Base-by-base conservation (phyloP, 2,797 vertebrate species). In the Trachurus trachurus region DNA sequence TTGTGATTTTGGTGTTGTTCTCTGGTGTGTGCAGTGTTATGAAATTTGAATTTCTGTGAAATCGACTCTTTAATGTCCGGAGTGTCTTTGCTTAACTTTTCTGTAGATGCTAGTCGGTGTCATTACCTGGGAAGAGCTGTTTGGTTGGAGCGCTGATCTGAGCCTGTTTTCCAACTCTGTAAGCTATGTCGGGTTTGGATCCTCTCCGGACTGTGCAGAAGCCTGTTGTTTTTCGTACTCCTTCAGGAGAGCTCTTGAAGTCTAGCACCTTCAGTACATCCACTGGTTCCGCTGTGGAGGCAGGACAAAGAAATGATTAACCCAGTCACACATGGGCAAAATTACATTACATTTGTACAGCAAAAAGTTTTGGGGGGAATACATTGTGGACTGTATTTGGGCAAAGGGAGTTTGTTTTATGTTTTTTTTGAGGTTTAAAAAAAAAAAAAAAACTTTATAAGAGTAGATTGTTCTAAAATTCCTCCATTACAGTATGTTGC, bases 231-330 rank as follows among this genome's bases (percentile, higher is more conserved):
- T 97, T 97, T 90, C 94, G 94, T 88, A 99, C 92, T 90, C 98
- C 98, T 92, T 96, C 96, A 52, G 98, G 98, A 85, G 95, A 97
- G 89, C 93, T 98, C 89, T 97, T 94, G 94, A 99, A 99, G 93
- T 98, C 97, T 94, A 99, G 94, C 80, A 93, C 96, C 96, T 97
- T 98, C 83, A 99, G 94, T 82, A 99, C 96, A 90, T 99, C 97
- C 87, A 99, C 94, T 0, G 97, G 96, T 88, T 97, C 96, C 90
- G 96, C 98, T 99, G 93, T 63, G 82, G 80, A 69, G 34, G 66
- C 10, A 84, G 34, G 83, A 71, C 5, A 79, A 54, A 82, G 16
- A 80, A 54, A 0, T 42, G 19, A 65, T 77, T 17, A 40, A 66
- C 2, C 4, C n/a, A 31, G 12, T 22, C 4, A 57, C 10, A 39